Conservation (phyloP, 2,797 vertebrate species). For the Sphaeramia orbicularis region DNA sequence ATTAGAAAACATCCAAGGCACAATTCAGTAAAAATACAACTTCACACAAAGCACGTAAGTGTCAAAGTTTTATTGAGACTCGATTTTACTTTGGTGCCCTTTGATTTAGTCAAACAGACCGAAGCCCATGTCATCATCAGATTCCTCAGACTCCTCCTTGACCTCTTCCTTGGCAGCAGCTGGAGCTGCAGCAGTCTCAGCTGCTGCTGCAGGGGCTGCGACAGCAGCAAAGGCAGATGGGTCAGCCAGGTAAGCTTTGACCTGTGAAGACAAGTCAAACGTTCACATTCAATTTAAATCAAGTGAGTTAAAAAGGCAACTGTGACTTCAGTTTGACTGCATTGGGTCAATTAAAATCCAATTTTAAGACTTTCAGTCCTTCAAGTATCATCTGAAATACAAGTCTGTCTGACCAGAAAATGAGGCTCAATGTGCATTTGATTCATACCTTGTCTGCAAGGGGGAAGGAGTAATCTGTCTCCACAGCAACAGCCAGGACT, state of each 20-base stretch:
- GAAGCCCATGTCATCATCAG: slow-evolving; percentile 97
- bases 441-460: slow-evolving; percentile 94
- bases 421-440: no score
- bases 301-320: no score
- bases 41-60: neutral
- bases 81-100: slow-evolving; percentile 20
- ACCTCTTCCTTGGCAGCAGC: slow-evolving; percentile 79
- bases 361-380: neutral
- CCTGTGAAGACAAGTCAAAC: slow-evolving; percentile 74
- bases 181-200: slow-evolving; percentile 70
- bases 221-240: slow-evolving; percentile 93
- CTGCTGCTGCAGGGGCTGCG: slow-evolving; percentile 82
- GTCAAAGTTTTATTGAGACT: slow-evolving; percentile 68
- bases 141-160: slow-evolving; percentile 96
- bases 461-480: slow-evolving; percentile 96
- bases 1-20: neutral
- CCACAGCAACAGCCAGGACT: slow-evolving; percentile 94
- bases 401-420: slow-evolving; percentile 70
- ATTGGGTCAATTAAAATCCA: no score
- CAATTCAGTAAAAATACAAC: neutral
- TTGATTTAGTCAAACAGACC: slow-evolving; percentile 91
- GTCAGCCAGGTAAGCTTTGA: slow-evolving; percentile 96
- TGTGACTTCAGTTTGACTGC: no score
- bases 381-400: slow-evolving; percentile 72
- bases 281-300: neutral